Evolutionary conservation across 2,113 vertebrate genomes (phyloP).

Genomic region (Romanogobio albipinnatus): DNA sequence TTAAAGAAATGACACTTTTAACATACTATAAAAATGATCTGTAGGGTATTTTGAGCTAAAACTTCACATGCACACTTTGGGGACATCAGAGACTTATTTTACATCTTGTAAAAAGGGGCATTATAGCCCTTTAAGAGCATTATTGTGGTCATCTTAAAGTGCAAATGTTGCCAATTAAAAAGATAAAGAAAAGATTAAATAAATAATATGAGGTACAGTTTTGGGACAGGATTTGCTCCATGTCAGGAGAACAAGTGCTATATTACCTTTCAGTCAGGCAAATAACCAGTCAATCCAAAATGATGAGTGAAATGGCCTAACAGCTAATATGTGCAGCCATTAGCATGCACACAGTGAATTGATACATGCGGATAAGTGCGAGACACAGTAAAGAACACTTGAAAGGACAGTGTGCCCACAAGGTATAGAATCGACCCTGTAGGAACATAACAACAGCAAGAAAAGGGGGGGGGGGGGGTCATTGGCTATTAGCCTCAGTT

Average conservation of each 20-base stretch:
- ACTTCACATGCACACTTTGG: too few relatives aligned
- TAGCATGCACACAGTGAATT: background rate
- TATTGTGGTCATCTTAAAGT: background rate
- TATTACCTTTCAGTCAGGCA: background rate
- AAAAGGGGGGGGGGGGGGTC: background rate
- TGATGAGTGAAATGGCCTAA: background rate
- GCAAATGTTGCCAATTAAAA: background rate
- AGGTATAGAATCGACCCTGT: background rate
- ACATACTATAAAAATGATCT: too few relatives aligned
- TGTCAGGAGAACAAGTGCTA: background rate
- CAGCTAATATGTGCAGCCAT: background rate
- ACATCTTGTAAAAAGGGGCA: too few relatives aligned
- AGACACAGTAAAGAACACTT: constrained; percentile 8
- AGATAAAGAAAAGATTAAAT: background rate
- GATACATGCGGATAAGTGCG: background rate
- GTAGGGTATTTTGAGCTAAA: too few relatives aligned
- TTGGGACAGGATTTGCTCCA: background rate
- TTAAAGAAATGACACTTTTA: too few relatives aligned
- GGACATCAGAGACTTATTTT: too few relatives aligned
- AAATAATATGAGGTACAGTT: background rate
- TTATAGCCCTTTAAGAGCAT: background rate
- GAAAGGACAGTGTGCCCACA: constrained; percentile 1
- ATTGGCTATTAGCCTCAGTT: background rate
- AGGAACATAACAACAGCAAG: background rate
- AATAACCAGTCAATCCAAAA: background rate